A percentile compares a stretch with the other conserved stretches of the same genome.
phyloP scores from a whole-genome alignment of 2,888 invertebrate species.

The Adela reaumurella region DNA sequence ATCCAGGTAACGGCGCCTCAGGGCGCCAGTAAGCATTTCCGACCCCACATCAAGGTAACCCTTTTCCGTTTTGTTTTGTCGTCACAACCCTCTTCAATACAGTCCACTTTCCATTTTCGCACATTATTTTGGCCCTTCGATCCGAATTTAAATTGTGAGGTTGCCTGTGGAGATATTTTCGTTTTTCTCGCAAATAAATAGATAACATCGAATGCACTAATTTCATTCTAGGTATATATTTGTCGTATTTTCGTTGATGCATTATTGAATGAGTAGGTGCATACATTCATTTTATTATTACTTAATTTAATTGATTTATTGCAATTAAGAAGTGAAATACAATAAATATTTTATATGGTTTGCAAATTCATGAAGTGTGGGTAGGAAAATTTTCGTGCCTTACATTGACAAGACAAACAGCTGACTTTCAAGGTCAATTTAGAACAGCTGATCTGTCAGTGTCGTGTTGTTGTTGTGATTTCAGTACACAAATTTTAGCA shows the following conservation, averaged over 20 bases:
- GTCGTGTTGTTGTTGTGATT: neutral
- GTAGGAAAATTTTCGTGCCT: no score
- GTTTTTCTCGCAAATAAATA: neutral
- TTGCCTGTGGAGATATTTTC: neutral
- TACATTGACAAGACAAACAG: no score
- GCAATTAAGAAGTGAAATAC: neutral
- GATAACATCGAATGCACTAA: no score
- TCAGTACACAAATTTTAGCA: neutral
- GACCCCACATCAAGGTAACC: neutral
- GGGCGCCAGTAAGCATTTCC: neutral
- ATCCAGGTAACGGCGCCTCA: neutral
- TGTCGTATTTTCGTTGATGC: neutral
- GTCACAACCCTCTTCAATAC: neutral
- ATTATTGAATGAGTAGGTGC: neutral
- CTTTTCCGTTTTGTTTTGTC: neutral
- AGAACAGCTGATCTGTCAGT: neutral
- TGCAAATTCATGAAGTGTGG: no score
- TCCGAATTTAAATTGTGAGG: neutral
- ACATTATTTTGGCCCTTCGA: neutral
- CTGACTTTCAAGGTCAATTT: neutral
- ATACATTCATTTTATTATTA: neutral
- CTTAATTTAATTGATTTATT: neutral
- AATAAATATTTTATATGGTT: no score
- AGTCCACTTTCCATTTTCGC: neutral
- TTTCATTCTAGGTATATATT: neutral